phyloP scores from a whole-genome alignment of 2,797 vertebrate species.

The Gastrophryne carolinensis region DNA sequence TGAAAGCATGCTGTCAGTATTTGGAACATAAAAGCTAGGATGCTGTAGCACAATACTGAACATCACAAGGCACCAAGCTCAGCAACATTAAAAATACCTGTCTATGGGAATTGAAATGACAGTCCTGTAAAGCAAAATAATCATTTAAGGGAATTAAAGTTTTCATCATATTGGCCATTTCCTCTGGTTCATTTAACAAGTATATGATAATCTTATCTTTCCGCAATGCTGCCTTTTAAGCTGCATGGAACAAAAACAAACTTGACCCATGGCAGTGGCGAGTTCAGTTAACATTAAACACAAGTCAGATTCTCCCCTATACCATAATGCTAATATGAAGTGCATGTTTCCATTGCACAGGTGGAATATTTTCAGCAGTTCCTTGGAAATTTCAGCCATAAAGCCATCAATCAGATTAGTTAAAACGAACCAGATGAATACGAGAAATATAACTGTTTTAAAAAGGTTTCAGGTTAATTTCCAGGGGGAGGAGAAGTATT shows the following conservation, averaged over 20 bases:
- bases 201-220: neutral
- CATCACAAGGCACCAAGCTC: too few species aligned
- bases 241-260: neutral
- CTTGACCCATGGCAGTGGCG: neutral
- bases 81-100: too few species aligned
- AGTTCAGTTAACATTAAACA: neutral
- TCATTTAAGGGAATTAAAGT: too few species aligned
- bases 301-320: neutral
- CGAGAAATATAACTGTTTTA: slow-evolving; percentile 2
- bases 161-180: too few species aligned
- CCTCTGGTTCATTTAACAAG: too few species aligned
- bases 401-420: neutral
- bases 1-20: too few species aligned
- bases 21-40: too few species aligned
- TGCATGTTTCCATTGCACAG: neutral
- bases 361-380: neutral
- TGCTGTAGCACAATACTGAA: too few species aligned
- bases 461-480: neutral
- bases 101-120: too few species aligned
- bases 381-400: neutral
- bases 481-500: neutral
- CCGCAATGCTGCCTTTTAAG: neutral
- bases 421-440: neutral
- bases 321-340: neutral
- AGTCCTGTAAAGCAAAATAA: too few species aligned